phyloP scores from a whole-genome alignment of 2,888 invertebrate species.

The Uropetala carovei region DNA sequence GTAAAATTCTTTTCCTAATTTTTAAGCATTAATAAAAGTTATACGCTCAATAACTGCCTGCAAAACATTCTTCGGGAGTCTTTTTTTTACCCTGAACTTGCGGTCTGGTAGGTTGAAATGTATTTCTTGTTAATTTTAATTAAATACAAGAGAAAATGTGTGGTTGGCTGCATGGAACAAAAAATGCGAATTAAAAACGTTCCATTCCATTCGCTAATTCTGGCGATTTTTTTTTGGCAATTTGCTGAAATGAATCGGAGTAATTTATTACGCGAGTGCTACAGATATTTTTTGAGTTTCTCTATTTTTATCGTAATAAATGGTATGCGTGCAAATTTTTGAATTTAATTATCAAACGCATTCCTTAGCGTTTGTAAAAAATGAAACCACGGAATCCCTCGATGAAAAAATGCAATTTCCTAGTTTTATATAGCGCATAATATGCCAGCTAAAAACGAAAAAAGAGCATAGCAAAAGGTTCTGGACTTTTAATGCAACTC shows the following conservation, averaged over 20 bases:
- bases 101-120: background rate
- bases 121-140: constrained; percentile 24
- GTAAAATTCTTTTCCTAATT: too few species aligned
- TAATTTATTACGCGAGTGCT: constrained; percentile 12
- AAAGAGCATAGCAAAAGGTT: too few species aligned
- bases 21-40: background rate
- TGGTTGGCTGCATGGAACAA: constrained; percentile 1
- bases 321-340: constrained; percentile 11
- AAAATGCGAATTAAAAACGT: background rate
- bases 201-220: constrained; percentile 5
- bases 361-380: constrained; percentile 1
- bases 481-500: too few species aligned
- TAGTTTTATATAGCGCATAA: background rate
- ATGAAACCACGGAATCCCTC: background rate
- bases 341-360: constrained; percentile 20
- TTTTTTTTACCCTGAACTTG: background rate
- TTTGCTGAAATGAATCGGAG: constrained; percentile 20
- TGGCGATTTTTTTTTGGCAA: background rate
- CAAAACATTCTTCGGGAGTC: background rate
- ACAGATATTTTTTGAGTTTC: background rate
- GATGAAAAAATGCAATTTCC: background rate
- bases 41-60: background rate
- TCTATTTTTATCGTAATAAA: background rate
- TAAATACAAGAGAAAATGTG: background rate
- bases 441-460: background rate